These are phyloP conservation scores for Alca torda DNA, from an alignment of 2,797 vertebrate species.

Conservation along the genomic window DNA sequence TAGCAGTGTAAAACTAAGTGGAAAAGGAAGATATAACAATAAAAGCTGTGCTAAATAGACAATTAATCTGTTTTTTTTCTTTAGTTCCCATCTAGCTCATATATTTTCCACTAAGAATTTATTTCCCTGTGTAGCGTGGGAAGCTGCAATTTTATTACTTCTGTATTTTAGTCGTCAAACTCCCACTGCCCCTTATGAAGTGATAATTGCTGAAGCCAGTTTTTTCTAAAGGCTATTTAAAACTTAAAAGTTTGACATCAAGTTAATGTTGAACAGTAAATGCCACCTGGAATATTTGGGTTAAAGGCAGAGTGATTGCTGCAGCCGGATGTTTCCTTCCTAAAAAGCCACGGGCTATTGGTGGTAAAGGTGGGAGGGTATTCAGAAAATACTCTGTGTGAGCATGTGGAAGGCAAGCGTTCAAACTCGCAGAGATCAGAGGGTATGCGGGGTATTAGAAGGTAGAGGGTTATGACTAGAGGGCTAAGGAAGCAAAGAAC, in stretches of 20 bases:
- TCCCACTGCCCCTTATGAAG: slow-evolving; percentile 62
- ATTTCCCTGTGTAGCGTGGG: slow-evolving; percentile 32
- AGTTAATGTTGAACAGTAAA: neutral
- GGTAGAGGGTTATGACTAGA: neutral
- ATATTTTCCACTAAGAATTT: slow-evolving; percentile 25
- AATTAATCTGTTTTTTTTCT: slow-evolving; percentile 31
- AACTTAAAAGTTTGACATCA: slow-evolving; percentile 22
- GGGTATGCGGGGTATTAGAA: neutral
- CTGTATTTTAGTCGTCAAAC: slow-evolving; percentile 68
- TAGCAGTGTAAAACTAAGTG: neutral
- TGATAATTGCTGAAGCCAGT: slow-evolving; percentile 55
- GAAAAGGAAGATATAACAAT: neutral
- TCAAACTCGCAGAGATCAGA: neutral
- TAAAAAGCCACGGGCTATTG: neutral
- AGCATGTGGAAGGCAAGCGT: neutral
- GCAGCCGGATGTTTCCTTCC: neutral
- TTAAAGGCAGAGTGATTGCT: neutral
- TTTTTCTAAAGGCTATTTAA: slow-evolving; percentile 63
- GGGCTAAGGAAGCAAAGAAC: neutral
- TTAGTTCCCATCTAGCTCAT: neutral
- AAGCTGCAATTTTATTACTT: slow-evolving; percentile 61
- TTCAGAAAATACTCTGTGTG: neutral
- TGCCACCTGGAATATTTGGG: slow-evolving; percentile 23
- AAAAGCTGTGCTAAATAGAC: slow-evolving; percentile 31
- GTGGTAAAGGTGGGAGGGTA: neutral